Conservation (phyloP, 2,888 invertebrate species). For the Penaeus monodon region DNA sequence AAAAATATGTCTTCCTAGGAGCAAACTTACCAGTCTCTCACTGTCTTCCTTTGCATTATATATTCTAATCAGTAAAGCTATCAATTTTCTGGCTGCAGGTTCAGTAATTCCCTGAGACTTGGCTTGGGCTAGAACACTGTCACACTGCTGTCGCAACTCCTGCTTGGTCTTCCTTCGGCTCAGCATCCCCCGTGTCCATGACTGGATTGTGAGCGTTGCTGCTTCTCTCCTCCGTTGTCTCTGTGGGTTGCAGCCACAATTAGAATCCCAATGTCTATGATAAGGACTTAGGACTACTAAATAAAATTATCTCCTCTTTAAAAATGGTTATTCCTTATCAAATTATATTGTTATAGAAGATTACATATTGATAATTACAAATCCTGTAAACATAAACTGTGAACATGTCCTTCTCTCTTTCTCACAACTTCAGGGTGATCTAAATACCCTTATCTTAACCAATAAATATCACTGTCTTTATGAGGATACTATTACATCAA, state of each 20-base stretch:
- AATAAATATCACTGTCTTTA: no score
- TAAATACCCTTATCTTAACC: no score
- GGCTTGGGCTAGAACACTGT: constrained; percentile 23
- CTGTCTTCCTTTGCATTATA: constrained; percentile 53
- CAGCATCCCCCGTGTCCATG: constrained; percentile 52
- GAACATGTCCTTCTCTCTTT: no score
- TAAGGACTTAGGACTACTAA: no score
- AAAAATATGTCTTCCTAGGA: background rate
- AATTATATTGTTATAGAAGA: no score
- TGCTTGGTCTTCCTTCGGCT: constrained; percentile 46
- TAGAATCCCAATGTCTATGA: no score
- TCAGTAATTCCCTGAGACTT: constrained; percentile 46
- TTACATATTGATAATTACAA: no score
- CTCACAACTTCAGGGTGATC: no score
- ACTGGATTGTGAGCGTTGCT: constrained; percentile 60
- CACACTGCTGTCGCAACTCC: constrained; percentile 41
- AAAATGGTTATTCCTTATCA: no score
- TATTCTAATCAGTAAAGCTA: constrained; percentile 52
- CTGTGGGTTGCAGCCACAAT: constrained; percentile 13
- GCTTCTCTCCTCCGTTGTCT: constrained; percentile 55
- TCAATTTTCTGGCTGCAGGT: constrained; percentile 39
- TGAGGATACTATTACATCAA: no score
- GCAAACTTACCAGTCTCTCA: constrained; percentile 58
- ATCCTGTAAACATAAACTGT: no score
- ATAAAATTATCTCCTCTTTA: no score